A percentile compares a stretch with the other conserved stretches of the same genome.
Conservation (phyloP, 2,888 invertebrate genomes). For the Apotomis betuletana region DNA sequence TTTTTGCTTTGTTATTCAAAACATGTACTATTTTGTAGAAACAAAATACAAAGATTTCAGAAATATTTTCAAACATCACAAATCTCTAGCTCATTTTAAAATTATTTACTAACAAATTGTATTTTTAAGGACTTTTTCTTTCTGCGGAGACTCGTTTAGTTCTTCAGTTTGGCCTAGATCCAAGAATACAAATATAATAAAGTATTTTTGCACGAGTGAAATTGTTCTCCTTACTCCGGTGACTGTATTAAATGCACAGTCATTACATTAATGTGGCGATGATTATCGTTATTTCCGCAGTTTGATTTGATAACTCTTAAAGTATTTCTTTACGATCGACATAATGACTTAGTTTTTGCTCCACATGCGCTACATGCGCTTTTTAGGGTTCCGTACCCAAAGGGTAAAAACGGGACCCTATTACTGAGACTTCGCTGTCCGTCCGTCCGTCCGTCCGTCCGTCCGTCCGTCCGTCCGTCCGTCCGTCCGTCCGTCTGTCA, state of each 20-base stretch:
- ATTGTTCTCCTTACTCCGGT: not conserved
- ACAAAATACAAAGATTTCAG: not conserved
- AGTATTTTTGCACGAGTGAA: slow-evolving; percentile 18
- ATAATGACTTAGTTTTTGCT: not conserved
- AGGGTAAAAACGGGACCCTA: too few relatives aligned
- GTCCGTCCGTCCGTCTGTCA: too few relatives aligned
- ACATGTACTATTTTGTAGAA: not conserved
- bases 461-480: too few relatives aligned
- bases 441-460: too few relatives aligned
- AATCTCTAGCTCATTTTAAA: not conserved
- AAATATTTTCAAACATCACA: not conserved
- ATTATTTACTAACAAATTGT: not conserved
- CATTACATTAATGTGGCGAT: slow-evolving; percentile 1
- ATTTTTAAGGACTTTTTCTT: slow-evolving; percentile 2
- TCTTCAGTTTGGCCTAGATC: slow-evolving; percentile 26
- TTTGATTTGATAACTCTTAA: not conserved
- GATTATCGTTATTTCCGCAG: slow-evolving; percentile 1
- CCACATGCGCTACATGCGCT: too few relatives aligned
- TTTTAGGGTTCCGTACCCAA: too few relatives aligned
- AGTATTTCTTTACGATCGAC: not conserved
- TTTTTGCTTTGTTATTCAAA: slow-evolving; percentile 20
- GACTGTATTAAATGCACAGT: slow-evolving; percentile 1
- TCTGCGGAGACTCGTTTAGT: not conserved
- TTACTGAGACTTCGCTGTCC: too few relatives aligned
- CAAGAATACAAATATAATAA: slow-evolving; percentile 18